Evolutionary conservation across 2,797 vertebrate genomes (phyloP).

Genomic region (Gadopsis bispinosus): DNA sequence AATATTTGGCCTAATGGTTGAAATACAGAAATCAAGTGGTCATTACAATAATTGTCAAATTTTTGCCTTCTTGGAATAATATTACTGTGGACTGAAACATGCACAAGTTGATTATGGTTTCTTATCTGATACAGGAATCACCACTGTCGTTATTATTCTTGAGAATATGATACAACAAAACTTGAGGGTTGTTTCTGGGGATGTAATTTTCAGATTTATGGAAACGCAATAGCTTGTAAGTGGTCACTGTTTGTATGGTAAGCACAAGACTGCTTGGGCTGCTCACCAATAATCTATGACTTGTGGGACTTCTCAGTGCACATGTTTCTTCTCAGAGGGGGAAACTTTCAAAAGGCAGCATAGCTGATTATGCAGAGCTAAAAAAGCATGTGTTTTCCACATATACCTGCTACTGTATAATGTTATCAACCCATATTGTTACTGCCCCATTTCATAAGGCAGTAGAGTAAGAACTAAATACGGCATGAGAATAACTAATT

Average conservation of each 20-base stretch:
- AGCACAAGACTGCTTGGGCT: too few species aligned
- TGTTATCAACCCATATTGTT: slow-evolving; percentile 4
- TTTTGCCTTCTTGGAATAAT: background rate
- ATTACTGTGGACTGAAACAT: background rate
- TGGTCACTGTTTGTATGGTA: background rate
- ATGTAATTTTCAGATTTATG: background rate
- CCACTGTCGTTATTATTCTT: background rate
- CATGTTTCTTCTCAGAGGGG: background rate
- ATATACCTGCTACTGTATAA: slow-evolving; percentile 3
- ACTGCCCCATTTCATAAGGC: background rate
- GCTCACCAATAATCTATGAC: background rate
- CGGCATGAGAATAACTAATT: slow-evolving; percentile 10
- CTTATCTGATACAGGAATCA: background rate
- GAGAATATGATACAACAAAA: background rate
- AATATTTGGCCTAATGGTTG: slow-evolving; percentile 3
- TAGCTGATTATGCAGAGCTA: background rate
- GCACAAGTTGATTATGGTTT: background rate
- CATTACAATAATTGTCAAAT: background rate
- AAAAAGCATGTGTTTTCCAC: background rate
- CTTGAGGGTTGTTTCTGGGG: background rate
- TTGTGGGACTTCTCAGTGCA: background rate
- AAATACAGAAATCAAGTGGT: background rate
- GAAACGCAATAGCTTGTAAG: background rate
- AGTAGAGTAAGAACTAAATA: slow-evolving; percentile 10
- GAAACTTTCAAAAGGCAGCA: background rate